Evolutionary conservation across 92 coral and sea anemone genomes (phyloP), one percentile per base, ranked within the genome.

Genomic region (Phenganax stokvisi): DNA sequence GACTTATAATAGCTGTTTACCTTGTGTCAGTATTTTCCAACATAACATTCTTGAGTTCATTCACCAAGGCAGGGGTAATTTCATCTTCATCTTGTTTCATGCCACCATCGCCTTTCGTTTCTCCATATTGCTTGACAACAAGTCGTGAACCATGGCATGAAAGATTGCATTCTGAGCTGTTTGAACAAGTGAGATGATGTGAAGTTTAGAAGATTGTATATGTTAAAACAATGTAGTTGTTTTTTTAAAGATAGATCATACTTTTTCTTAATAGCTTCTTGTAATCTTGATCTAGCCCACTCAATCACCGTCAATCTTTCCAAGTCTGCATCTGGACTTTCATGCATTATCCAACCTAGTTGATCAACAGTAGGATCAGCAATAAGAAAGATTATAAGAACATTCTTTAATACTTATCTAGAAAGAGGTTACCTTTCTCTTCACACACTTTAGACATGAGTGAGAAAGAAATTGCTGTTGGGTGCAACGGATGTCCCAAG

Each of bases 281-380:
- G 86, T 74, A 94, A 74, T 72, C 97, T 86, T 29, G 83, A 90
- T 55, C 93, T 81, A 10, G 98, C 98, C 98, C 98, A 94, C 75
- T 94, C 98, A 69, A 94, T 81, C 79, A 94, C 77, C 6, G 98
- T 94, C 59, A 90, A 90, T 56, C 98, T 86, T 75, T 94, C 98
- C 59, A 94, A 92, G 75, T 92, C 97, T 57, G 86, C 90, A 17
- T 91, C 83, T 53, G 86, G 87, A 69, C 87, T 81, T 44, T 76
- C 90, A 69, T 92, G 93, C 15, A 90, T 85, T 13, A 94, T 87
- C 98, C 98, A 94, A 17, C 98, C 98, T 93, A 54, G 62, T 37
- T 37, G 47, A 37, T 37, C 47, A 37, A 5, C 47, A 37, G 47
- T 37, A 37, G 47, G 2, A 5, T 37, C 47, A 37, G 47, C 47